phyloP scores from a whole-genome alignment of 2,797 vertebrate genomes.

The Mustela erminea region DNA sequence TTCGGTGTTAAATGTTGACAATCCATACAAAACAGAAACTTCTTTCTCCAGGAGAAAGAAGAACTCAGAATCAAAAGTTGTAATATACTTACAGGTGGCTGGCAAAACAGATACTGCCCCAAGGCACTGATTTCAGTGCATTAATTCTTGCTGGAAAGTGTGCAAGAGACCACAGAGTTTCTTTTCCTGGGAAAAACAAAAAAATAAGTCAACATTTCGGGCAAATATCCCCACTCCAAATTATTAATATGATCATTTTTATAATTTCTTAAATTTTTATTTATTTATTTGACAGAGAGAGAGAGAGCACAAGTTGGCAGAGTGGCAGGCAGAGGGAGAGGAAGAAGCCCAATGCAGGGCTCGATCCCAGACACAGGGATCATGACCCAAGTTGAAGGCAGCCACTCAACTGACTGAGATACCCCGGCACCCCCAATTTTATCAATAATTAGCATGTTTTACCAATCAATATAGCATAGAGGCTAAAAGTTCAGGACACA shows the following conservation, averaged over 20 bases:
- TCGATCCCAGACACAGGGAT: too few species aligned
- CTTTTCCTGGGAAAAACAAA: not conserved
- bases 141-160: not conserved
- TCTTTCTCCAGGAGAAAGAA: not conserved
- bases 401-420: too few species aligned
- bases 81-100: not conserved
- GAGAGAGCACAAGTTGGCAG: too few species aligned
- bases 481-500: not conserved
- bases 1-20: not conserved
- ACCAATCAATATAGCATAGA: not conserved
- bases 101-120: not conserved
- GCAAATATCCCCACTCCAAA: conserved; percentile 20
- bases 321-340: too few species aligned
- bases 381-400: too few species aligned
- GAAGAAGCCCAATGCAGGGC: too few species aligned
- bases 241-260: not conserved
- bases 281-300: too few species aligned
- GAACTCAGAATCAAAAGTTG: not conserved
- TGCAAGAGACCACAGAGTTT: not conserved
- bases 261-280: not conserved
- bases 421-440: not conserved
- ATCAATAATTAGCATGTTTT: not conserved
- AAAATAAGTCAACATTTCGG: not conserved
- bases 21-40: not conserved
- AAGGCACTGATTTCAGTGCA: not conserved